Base-by-base conservation (phyloP, 2,888 invertebrate species). In the Bruchidius siliquastri region DNA sequence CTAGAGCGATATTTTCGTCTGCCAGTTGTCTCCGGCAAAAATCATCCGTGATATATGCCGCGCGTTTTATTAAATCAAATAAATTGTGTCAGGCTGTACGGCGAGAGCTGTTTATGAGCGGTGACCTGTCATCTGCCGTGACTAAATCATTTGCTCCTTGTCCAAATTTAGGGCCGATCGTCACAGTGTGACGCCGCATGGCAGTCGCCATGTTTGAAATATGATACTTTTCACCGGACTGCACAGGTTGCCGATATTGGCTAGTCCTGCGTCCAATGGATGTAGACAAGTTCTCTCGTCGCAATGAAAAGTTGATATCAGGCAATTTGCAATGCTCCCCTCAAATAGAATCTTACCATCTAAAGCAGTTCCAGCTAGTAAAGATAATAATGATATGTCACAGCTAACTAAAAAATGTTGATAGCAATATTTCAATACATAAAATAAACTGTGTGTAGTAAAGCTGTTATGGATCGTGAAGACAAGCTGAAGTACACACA, bases 61-160 rank as follows among this genome's bases (percentile, higher is more conserved):
- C 49, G 49, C 73, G 78, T 78, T 78, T 77, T 78, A 79, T 77
- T 78, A 78, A 78, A 79, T 79, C 78, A 75, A 78, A 79, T 77
- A 78, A 79, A 79, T 77, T 76, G 76, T 75, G 77, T 75, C 79
- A 72, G 75, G 72, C 72, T 73, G 74, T 49, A 49, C 49, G 49
- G 26, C 26, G 26, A 2, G 26, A 13, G 49, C 49, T 49, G 49
- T 49, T 49, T 49, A 49, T 49, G 49, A 49, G 49, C 49, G 49
- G 49, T 49, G 49, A 49, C 49, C 49, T 49, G 49, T 49, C 49
- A 49, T 49, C 49, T 49, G 49, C 18, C 18, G 49, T 13, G 49
- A 49, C 49, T 49, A 49, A 49, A 49, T 49, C 49, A 49, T 13
- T 49, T 13, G 49, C 49, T 49, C 49, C 49, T 49, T 49, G 49